Base-by-base conservation (phyloP, 2,113 vertebrate genomes). In the Tauraco erythrolophus region DNA sequence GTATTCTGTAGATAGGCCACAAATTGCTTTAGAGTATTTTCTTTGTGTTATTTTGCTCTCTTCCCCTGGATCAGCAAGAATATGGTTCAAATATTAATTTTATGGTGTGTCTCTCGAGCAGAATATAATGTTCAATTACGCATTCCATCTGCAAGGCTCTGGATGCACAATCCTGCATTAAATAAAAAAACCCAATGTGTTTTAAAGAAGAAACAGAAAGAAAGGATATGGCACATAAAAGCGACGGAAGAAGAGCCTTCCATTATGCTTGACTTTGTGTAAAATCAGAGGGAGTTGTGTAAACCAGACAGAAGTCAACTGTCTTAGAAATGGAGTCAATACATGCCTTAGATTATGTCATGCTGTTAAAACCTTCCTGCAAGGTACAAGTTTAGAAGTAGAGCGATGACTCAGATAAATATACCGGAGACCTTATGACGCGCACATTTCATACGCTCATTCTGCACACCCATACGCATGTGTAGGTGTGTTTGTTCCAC, bases 51-150 rank as follows among this genome's bases (percentile, higher is more conserved):
- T 91, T 96, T 95, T 96, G 41, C 57, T 96, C 45, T 91, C 78
- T 98, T 84, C 83, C 45, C 41, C 64, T 89, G 65, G 70, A 92
- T 93, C 82, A 88, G 74, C 45, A 92, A 89, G 91, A 94, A 96
- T 97, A 94, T 96, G 87, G 71, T 96, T 97, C 62, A 94, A 87
- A 97, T 97, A 96, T 90, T 96, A 96, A 94, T 97, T 96, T 95
- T 97, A 97, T 94, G 87, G 72, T 88, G 87, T 88, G 62, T 94
- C 84, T 96, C 83, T 97, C 93, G 88, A 94, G 92, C 50, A 64
- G 75, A 93, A 84, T 95, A 95, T 84, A 96, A 89, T 80, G 60
- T 93, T 94, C 91, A 97, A 93, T 95, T 97, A 92, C 83, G 77
- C 83, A 93, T 96, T 97, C 94, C 94, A 92, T 97, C 94, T 97